phyloP scores from a whole-genome alignment of 2,113 vertebrate genomes.

The Polyodon spathula region DNA sequence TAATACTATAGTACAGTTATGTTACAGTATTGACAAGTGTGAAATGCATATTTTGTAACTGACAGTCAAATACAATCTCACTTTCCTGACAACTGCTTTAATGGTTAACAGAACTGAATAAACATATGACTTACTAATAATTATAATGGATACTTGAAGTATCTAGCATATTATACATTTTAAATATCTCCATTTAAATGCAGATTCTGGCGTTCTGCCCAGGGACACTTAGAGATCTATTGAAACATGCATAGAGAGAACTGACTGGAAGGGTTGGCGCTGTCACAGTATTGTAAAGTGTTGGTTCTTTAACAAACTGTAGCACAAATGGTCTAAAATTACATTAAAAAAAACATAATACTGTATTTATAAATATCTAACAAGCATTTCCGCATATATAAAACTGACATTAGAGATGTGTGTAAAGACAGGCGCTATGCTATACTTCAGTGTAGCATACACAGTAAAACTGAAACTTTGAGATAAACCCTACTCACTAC shows the following conservation, averaged over 20 bases:
- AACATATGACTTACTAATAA: conserved; percentile 16
- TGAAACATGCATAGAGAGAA: not conserved
- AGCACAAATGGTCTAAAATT: not conserved
- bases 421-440: too few species aligned
- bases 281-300: not conserved
- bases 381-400: too few species aligned
- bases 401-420: too few species aligned
- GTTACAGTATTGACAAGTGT: conserved; percentile 18
- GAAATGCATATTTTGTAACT: conserved; percentile 5
- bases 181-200: conserved; percentile 1
- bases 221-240: not conserved
- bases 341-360: not conserved
- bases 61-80: conserved; percentile 7
- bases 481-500: too few species aligned
- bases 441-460: too few species aligned
- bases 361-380: too few species aligned
- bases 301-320: not conserved
- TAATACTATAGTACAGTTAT: not conserved
- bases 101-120: conserved; percentile 6
- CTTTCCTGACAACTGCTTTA: conserved; percentile 14
- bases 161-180: not conserved
- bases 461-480: too few species aligned
- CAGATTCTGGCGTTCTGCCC: not conserved
- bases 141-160: not conserved
- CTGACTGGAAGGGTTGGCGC: not conserved